Evolutionary conservation across 2,113 vertebrate species (phyloP), one percentile per base, ranked within the genome.

Genomic region (Amblyornis subalaris): DNA sequence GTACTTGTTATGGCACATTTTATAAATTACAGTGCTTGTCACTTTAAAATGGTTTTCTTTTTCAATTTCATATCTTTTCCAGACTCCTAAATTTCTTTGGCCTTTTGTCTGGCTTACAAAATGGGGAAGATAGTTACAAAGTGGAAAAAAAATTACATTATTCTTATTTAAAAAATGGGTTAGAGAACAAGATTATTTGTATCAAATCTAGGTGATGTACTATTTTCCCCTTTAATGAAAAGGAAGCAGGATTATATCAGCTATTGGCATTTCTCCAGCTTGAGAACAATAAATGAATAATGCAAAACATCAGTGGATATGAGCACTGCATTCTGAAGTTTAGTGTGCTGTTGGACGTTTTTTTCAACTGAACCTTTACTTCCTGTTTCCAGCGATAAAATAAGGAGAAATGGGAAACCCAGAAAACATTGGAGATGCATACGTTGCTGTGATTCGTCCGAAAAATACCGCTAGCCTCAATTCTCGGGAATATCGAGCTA

Each of bases 401-500:
- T 62, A 87, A 88, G 74, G 64, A 96, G 94, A 96, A 18, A 99
- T 99, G 99, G 99, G 99, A 93, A 99, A 99, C 97, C 98, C 98
- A 95, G 99, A 99, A 97, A 96, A 96, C 89, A 91, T 98, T 38
- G 99, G 99, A 97, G 99, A 99, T 89, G 98, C 97, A 0, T 99
- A 99, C 67, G 98, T 99, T 88, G 99, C 99, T 85, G 99, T 99
- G 92, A 99, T 99, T 95, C 99, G 99, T 94, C 99, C 99, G 75
- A 99, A 99, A 98, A 99, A 98, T 95, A 97, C 98, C 83, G 98
- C 99, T 96, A 99, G 99, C 96, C 98, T 99, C 83, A 99, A 98
- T 97, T 99, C 99, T 36, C 99, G 99, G 96, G 99, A 99, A 91
- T 99, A 99, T 97, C 98, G 98, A 96, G 98, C 99, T 80, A 99